Percentiles rank a stretch among this genome's conserved stretches.
Evolutionary conservation across 2,888 invertebrate genomes (phyloP).

Genomic region (Cerastoderma edule): DNA sequence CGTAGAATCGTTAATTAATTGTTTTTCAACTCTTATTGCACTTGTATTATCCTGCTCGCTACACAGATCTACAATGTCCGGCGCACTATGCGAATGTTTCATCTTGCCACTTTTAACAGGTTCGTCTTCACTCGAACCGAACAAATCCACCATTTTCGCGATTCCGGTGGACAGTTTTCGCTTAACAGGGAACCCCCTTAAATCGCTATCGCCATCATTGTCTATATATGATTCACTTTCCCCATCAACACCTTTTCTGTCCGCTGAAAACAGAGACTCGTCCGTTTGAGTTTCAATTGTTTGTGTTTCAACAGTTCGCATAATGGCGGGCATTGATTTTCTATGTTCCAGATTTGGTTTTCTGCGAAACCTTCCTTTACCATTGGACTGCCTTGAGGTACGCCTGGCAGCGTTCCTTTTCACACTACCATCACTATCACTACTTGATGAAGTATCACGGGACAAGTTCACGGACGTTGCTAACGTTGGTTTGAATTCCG

Average conservation of each 20-base stretch:
- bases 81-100: constrained; percentile 76
- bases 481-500: constrained; percentile 45
- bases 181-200: constrained; percentile 41
- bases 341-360: constrained; percentile 58
- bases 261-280: constrained; percentile 32
- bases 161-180: constrained; percentile 70
- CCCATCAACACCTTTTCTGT: constrained; percentile 33
- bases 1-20: not conserved
- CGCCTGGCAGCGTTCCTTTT: not conserved
- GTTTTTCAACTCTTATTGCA: constrained; percentile 31
- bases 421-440: constrained; percentile 26
- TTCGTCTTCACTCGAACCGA: constrained; percentile 77
- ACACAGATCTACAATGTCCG: constrained; percentile 72
- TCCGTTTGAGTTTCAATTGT: constrained; percentile 65
- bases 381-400: constrained; percentile 19
- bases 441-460: constrained; percentile 39
- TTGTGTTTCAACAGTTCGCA: constrained; percentile 66
- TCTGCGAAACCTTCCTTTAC: constrained; percentile 54
- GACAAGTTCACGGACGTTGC: constrained; percentile 30
- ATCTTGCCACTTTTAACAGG: constrained; percentile 50
- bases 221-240: constrained; percentile 44
- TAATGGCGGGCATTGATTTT: constrained; percentile 71
- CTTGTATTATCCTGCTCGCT: constrained; percentile 20
- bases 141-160: constrained; percentile 74
- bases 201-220: constrained; percentile 51